phyloP scores from a whole-genome alignment of 2,113 vertebrate genomes.

The Anhinga anhinga region DNA sequence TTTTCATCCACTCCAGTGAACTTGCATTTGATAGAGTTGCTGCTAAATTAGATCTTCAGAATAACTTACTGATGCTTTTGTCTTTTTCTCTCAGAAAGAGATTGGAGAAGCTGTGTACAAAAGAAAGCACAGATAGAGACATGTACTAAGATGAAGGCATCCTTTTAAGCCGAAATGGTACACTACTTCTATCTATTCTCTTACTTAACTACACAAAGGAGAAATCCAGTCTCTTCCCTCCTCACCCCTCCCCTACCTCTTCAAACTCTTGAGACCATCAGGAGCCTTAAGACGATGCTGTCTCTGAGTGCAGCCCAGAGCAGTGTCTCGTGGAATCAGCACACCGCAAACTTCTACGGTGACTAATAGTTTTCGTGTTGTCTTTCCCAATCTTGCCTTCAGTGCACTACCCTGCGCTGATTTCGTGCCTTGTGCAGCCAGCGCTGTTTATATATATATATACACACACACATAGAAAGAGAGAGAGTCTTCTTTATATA shows the following conservation, averaged over 20 bases:
- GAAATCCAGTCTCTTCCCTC: not conserved
- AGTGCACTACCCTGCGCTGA: not conserved
- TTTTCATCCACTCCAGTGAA: not conserved
- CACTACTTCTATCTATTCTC: not conserved
- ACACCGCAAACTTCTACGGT: not conserved
- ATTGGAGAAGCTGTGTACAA: not conserved
- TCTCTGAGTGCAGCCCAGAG: not conserved
- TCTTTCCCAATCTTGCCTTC: not conserved
- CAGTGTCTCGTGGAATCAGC: not conserved
- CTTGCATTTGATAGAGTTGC: not conserved
- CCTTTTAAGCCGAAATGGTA: conserved; percentile 12
- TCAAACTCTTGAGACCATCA: not conserved
- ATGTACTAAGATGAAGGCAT: not conserved
- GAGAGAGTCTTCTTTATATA: too few relatives aligned
- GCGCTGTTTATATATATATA: not conserved
- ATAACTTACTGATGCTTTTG: conserved; percentile 15
- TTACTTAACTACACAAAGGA: not conserved
- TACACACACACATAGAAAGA: too few relatives aligned
- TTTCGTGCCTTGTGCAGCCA: not conserved
- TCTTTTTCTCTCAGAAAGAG: not conserved
- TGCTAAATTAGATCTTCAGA: conserved; percentile 29
- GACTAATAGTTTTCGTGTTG: conserved; percentile 18
- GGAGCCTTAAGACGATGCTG: not conserved
- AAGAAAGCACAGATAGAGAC: conserved; percentile 17
- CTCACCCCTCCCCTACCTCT: not conserved